Conservation (phyloP, 1,140 invertebrate species). For the Drepana arcuata region DNA sequence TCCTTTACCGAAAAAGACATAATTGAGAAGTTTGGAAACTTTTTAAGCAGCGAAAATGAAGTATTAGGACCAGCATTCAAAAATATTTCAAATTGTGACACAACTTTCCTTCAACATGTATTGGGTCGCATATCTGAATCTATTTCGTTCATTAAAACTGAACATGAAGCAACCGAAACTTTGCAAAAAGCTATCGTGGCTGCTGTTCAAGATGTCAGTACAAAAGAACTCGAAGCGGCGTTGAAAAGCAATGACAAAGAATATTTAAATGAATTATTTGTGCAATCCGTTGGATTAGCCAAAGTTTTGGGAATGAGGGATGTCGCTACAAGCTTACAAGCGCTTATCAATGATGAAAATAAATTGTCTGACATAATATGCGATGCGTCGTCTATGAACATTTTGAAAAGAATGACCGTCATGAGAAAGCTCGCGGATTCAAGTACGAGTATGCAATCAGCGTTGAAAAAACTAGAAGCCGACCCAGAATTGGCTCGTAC, state of each 20-base stretch:
- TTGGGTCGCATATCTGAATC: slow-evolving; percentile 73
- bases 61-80: slow-evolving; percentile 74
- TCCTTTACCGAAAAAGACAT: slow-evolving; percentile 70
- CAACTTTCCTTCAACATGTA: slow-evolving; percentile 71
- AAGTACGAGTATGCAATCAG: slow-evolving; percentile 74
- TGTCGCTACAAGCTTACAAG: slow-evolving; percentile 73
- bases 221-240: slow-evolving; percentile 70
- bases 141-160: slow-evolving; percentile 72
- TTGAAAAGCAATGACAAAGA: slow-evolving; percentile 69
- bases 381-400: slow-evolving; percentile 76
- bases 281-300: slow-evolving; percentile 80
- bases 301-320: slow-evolving; percentile 78
- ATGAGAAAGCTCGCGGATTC: slow-evolving; percentile 81
- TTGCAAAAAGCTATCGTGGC: slow-evolving; percentile 76
- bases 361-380: slow-evolving; percentile 72
- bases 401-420: slow-evolving; percentile 80
- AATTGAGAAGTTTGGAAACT: slow-evolving; percentile 73
- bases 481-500: slow-evolving; percentile 77
- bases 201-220: slow-evolving; percentile 74
- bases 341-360: slow-evolving; percentile 75
- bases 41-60: slow-evolving; percentile 74
- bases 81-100: slow-evolving; percentile 72
- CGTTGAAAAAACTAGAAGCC: slow-evolving; percentile 75
- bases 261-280: slow-evolving; percentile 70
- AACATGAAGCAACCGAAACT: slow-evolving; percentile 75